These are phyloP conservation scores for Vulpes lagopus DNA, from an alignment of 2,113 vertebrate genomes.

Conservation along the genomic window DNA sequence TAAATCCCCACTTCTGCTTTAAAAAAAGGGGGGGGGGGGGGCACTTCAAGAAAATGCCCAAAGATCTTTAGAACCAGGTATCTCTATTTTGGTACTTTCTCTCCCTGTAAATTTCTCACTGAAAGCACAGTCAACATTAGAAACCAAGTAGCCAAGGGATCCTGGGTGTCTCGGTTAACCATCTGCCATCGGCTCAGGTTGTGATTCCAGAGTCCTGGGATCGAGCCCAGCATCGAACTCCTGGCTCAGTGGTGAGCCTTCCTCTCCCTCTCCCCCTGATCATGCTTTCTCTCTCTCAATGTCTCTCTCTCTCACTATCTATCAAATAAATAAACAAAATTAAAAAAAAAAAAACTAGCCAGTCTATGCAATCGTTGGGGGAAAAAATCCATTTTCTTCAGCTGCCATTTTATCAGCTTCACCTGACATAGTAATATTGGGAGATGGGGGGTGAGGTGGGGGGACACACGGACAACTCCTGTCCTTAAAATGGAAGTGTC, in stretches of 20 bases:
- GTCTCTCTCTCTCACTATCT: no score
- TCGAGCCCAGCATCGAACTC: no score
- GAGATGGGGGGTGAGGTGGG: neutral
- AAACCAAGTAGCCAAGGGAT: slow-evolving; percentile 1
- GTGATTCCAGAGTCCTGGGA: no score
- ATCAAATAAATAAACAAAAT: no score
- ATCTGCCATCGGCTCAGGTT: no score
- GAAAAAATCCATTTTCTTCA: neutral
- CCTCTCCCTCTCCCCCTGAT: no score
- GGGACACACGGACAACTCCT: no score
- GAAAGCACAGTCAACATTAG: neutral
- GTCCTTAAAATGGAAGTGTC: neutral
- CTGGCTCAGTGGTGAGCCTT: no score
- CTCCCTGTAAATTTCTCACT: neutral
- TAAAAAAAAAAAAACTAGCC: neutral
- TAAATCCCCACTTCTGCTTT: neutral
- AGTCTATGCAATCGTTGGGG: neutral
- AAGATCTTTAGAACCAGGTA: neutral
- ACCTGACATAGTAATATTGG: neutral
- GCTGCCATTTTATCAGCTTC: neutral
- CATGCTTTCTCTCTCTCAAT: no score
- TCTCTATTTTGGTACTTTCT: neutral
- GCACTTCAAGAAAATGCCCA: neutral
- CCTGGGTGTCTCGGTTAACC: no score
- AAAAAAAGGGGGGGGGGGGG: neutral